These are phyloP conservation scores for Drosophila cognata DNA, from an alignment of 2,888 invertebrate species.

Conservation along the genomic window DNA sequence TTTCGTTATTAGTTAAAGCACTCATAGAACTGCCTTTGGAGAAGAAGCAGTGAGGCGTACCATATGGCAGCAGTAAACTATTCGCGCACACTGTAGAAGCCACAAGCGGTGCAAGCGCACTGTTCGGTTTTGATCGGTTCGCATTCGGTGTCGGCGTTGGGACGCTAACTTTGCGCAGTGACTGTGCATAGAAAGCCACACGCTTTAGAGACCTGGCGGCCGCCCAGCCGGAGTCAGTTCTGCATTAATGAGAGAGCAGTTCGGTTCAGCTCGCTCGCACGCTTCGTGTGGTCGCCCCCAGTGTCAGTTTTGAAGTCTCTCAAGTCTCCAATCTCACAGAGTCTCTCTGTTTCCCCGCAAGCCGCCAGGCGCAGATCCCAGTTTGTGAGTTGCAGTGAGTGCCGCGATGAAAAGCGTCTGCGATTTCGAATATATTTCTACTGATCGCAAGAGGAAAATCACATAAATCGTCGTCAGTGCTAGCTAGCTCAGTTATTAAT, in stretches of 20 bases:
- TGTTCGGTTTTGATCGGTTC: constrained; percentile 15
- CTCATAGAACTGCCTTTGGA: constrained; percentile 33
- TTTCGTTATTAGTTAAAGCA: constrained; percentile 11
- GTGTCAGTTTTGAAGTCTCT: constrained; percentile 27
- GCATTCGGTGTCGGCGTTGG: constrained; percentile 29
- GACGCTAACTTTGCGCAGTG: constrained; percentile 61
- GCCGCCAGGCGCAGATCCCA: neutral
- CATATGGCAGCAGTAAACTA: constrained; percentile 13
- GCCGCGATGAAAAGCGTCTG: constrained; percentile 22
- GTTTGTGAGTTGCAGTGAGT: constrained; percentile 38
- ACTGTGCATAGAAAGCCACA: constrained; percentile 76
- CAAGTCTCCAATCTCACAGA: constrained; percentile 3
- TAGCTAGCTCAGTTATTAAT: constrained; percentile 45
- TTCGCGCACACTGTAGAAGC: constrained; percentile 19
- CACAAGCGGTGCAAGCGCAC: constrained; percentile 23
- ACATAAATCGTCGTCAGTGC: constrained; percentile 32
- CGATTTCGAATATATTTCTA: constrained; percentile 10
- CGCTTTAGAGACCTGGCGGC: constrained; percentile 62
- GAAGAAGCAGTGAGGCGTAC: constrained; percentile 45
- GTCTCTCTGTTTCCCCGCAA: neutral
- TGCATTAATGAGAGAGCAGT: constrained; percentile 84
- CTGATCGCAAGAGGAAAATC: constrained; percentile 59
- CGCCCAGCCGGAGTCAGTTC: constrained; percentile 80
- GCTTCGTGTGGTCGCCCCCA: constrained; percentile 74
- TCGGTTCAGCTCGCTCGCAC: constrained; percentile 72